Percentiles rank a stretch among this genome's conserved stretches.
These are phyloP conservation scores for Fabriciana adippe DNA, from an alignment of 2,888 invertebrate species.

Conservation along the genomic window DNA sequence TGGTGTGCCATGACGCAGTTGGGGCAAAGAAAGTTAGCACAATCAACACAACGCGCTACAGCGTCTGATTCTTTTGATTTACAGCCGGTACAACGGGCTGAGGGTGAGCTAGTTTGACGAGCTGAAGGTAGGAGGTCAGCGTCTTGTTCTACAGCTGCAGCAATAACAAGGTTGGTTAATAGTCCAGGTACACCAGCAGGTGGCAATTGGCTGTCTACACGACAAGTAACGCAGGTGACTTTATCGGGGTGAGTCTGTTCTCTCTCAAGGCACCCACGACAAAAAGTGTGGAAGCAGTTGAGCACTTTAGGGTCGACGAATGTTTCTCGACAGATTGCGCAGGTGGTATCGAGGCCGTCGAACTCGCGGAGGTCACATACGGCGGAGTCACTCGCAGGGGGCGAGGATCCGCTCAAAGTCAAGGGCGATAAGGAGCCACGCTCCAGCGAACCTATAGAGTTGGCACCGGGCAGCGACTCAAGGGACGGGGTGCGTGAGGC, in stretches of 20 bases:
- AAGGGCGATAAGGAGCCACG: slow-evolving; percentile 91
- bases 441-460: slow-evolving; percentile 94
- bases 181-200: slow-evolving; percentile 85
- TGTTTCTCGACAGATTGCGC: slow-evolving; percentile 89
- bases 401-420: slow-evolving; percentile 93
- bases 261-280: slow-evolving; percentile 91
- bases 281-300: slow-evolving; percentile 92
- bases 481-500: slow-evolving; percentile 96
- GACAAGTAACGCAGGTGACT: slow-evolving; percentile 87
- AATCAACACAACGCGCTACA: slow-evolving; percentile 97
- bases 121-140: slow-evolving; percentile 75
- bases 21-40: slow-evolving; percentile 96
- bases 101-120: slow-evolving; percentile 73
- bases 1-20: slow-evolving; percentile 99
- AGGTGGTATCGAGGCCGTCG: slow-evolving; percentile 84
- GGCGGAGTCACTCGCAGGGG: slow-evolving; percentile 92
- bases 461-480: slow-evolving; percentile 95
- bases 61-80: slow-evolving; percentile 97
- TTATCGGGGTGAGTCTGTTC: slow-evolving; percentile 86
- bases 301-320: slow-evolving; percentile 88
- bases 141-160: slow-evolving; percentile 81
- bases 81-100: slow-evolving; percentile 95
- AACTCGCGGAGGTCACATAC: slow-evolving; percentile 88
- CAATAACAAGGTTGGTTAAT: slow-evolving; percentile 84
- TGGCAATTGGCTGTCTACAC: slow-evolving; percentile 78